phyloP scores from a whole-genome alignment of 2,797 vertebrate species.

The Sphaeramia orbicularis region DNA sequence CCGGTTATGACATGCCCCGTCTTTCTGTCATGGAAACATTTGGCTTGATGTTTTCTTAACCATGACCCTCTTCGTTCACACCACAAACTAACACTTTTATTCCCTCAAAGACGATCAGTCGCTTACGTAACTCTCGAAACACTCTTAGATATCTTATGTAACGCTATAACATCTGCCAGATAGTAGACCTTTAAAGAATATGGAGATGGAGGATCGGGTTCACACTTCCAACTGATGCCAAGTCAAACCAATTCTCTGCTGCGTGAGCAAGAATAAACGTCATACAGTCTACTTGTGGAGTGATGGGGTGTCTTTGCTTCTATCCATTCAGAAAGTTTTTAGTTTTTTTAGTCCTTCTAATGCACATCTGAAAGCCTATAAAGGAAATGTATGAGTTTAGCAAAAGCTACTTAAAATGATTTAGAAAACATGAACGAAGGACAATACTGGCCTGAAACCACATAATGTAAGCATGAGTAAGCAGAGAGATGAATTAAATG shows the following conservation, averaged over 20 bases:
- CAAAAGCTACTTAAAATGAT: too few relatives aligned
- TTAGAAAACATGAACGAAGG: not conserved
- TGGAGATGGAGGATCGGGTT: conserved; percentile 59
- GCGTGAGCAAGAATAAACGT: conserved; percentile 20
- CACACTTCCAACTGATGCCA: conserved; percentile 44
- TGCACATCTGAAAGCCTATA: not conserved
- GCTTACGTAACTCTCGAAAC: conserved; percentile 69
- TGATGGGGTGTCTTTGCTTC: conserved; percentile 24
- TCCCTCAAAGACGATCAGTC: conserved; percentile 55
- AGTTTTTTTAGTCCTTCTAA: not conserved
- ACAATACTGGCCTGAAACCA: too few relatives aligned
- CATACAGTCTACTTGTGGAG: conserved; percentile 37
- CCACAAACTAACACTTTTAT: conserved; percentile 71
- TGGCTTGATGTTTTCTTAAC: conserved; percentile 47
- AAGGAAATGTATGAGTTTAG: not conserved
- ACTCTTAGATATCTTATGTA: conserved; percentile 69
- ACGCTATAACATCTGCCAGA: conserved; percentile 67
- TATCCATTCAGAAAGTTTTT: conserved; percentile 25
- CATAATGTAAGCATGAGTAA: too few relatives aligned
- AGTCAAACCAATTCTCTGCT: conserved; percentile 53
- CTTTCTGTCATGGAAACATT: conserved; percentile 65
- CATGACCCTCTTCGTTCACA: conserved; percentile 59
- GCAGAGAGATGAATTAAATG: too few relatives aligned
- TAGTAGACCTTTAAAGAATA: conserved; percentile 53
- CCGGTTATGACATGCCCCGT: conserved; percentile 54